Conservation (phyloP, 2,113 vertebrate genomes). For the Pipa parva region DNA sequence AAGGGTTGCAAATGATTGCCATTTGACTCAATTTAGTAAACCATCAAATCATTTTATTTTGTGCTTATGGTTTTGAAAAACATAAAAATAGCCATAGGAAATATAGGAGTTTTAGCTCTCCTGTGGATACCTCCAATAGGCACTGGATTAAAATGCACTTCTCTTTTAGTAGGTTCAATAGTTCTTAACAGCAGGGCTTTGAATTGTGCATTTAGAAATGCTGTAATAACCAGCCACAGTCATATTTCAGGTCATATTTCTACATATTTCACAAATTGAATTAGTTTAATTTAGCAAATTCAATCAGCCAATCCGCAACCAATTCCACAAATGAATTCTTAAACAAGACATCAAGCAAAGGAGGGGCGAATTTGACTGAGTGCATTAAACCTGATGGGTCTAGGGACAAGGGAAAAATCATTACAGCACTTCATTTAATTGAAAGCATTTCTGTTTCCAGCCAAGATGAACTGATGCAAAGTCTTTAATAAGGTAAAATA, state of each 20-base stretch:
- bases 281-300: conserved; percentile 6
- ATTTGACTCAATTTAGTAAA: no score
- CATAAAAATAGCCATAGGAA: no score
- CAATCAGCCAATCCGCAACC: conserved; percentile 14
- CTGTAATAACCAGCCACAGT: neutral
- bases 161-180: no score
- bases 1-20: no score
- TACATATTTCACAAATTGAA: neutral
- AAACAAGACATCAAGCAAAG: conserved; percentile 5
- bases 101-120: no score
- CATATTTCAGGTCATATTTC: neutral
- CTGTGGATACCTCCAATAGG: no score
- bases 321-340: conserved; percentile 43
- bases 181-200: no score
- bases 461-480: conserved; percentile 40
- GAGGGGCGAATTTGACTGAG: neutral
- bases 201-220: no score
- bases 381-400: conserved; percentile 42
- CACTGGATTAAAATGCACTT: no score
- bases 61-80: no score
- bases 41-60: no score
- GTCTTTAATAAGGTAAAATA: conserved; percentile 6
- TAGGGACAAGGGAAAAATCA: conserved; percentile 48
- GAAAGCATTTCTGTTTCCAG: conserved; percentile 33
- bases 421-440: conserved; percentile 54